These are phyloP conservation scores for Montipora cactus DNA, from an alignment of 64 coral and sea anemone genomes.

Conservation along the genomic window DNA sequence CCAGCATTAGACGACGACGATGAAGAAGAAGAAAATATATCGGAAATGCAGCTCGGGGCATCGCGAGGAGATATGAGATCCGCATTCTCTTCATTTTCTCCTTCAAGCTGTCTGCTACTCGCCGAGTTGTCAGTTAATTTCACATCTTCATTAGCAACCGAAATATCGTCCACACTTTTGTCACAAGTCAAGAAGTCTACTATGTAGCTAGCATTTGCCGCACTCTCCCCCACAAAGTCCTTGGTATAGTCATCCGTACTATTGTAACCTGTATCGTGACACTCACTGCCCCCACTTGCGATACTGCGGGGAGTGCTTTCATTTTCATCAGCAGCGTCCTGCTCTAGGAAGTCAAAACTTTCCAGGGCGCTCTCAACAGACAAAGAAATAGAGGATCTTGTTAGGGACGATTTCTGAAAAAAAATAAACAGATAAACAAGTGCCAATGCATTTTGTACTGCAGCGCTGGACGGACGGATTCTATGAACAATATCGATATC, in stretches of 20 bases:
- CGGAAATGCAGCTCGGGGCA: conserved; percentile 14
- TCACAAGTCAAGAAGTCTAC: conserved; percentile 46
- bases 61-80: conserved; percentile 15
- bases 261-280: conserved; percentile 90
- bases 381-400: conserved; percentile 85
- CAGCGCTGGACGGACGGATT: no score
- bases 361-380: conserved; percentile 93
- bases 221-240: conserved; percentile 53
- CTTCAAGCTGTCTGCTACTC: not conserved
- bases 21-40: conserved; percentile 33
- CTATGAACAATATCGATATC: no score
- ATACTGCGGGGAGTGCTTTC: conserved; percentile 74
- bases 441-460: no score
- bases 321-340: conserved; percentile 72
- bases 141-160: not conserved
- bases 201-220: conserved; percentile 57
- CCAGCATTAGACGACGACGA: no score
- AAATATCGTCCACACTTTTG: conserved; percentile 3
- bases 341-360: conserved; percentile 92
- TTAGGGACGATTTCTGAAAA: conserved; percentile 74
- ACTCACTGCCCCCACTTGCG: conserved; percentile 75
- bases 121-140: not conserved
- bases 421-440: not conserved
- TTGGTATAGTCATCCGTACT: conserved; percentile 84
- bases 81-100: conserved; percentile 3